A percentile compares a stretch with the other conserved stretches of the same genome.
These are phyloP conservation scores for Diceros bicornis DNA, from an alignment of 2,797 vertebrate species.

Conservation along the genomic window DNA sequence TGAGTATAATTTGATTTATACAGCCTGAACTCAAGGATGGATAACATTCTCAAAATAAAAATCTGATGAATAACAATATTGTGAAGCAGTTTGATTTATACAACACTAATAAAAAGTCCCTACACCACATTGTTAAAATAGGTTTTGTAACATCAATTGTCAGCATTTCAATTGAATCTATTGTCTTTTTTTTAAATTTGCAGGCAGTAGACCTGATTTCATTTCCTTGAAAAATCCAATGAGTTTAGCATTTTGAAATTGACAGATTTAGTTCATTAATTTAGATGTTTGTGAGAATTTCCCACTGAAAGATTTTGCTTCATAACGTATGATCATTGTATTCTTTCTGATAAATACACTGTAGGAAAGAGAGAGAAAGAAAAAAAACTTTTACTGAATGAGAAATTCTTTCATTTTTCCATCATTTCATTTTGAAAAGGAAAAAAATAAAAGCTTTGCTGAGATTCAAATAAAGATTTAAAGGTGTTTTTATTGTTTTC, in stretches of 20 bases:
- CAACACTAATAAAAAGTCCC: slow-evolving; percentile 14
- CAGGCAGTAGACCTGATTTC: slow-evolving; percentile 67
- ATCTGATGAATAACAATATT: slow-evolving; percentile 68
- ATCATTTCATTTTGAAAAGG: slow-evolving; percentile 51
- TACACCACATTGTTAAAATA: background rate
- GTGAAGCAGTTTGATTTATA: slow-evolving; percentile 28
- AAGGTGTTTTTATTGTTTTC: background rate
- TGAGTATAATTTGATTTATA: slow-evolving; percentile 77
- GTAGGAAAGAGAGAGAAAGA: background rate
- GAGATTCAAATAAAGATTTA: background rate
- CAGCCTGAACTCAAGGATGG: slow-evolving; percentile 74
- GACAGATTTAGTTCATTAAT: slow-evolving; percentile 81
- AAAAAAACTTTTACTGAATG: background rate
- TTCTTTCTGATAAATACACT: slow-evolving; percentile 63
- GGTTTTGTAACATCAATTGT: background rate
- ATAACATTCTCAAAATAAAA: slow-evolving; percentile 76
- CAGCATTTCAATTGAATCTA: background rate
- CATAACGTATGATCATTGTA: slow-evolving; percentile 62
- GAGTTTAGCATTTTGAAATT: slow-evolving; percentile 75
- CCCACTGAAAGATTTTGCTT: slow-evolving; percentile 66
- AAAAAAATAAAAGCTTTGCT: background rate
- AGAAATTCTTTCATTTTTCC: slow-evolving; percentile 35
- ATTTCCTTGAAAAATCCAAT: slow-evolving; percentile 71
- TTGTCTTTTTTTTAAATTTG: slow-evolving; percentile 48
- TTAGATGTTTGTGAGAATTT: slow-evolving; percentile 77